Evolutionary conservation across 2,888 invertebrate genomes (phyloP).

Genomic region (Thymelicus lineola): DNA sequence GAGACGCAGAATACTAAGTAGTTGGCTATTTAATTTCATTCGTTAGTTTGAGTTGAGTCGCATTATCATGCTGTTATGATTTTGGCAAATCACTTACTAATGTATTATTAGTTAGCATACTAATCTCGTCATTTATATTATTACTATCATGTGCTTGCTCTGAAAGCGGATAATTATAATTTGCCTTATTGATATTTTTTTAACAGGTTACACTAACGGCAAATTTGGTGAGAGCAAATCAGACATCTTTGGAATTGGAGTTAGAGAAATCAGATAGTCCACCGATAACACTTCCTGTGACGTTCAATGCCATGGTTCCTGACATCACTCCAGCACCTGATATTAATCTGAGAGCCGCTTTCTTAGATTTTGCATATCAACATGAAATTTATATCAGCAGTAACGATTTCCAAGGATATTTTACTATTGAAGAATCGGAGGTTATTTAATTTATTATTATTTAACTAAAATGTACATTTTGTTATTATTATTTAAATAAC

Average conservation of each 20-base stretch:
- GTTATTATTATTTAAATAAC: background rate
- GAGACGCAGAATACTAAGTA: background rate
- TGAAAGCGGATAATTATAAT: background rate
- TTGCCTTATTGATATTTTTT: background rate
- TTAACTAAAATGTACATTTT: too few species aligned
- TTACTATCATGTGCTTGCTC: background rate
- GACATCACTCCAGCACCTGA: conserved; percentile 75
- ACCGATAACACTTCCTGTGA: conserved; percentile 80
- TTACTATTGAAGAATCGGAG: conserved; percentile 63
- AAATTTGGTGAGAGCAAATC: conserved; percentile 76
- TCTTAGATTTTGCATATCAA: conserved; percentile 83
- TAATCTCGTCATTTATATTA: conserved; percentile 17
- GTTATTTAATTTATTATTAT: conserved; percentile 47
- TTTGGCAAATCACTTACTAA: conserved; percentile 21
- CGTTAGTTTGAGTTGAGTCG: background rate
- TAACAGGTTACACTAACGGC: conserved; percentile 83
- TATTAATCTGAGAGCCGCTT: conserved; percentile 84
- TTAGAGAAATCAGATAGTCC: conserved; percentile 85
- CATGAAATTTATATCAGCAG: conserved; percentile 77
- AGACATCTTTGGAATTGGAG: conserved; percentile 78
- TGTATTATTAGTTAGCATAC: conserved; percentile 18
- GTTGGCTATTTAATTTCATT: background rate
- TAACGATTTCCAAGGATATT: conserved; percentile 78
- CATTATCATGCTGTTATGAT: conserved; percentile 8
- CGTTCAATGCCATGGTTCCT: conserved; percentile 80